Percentiles rank a stretch among this genome's conserved stretches.
phyloP scores from a whole-genome alignment of 2,113 vertebrate species.

The Xiphias gladius region DNA sequence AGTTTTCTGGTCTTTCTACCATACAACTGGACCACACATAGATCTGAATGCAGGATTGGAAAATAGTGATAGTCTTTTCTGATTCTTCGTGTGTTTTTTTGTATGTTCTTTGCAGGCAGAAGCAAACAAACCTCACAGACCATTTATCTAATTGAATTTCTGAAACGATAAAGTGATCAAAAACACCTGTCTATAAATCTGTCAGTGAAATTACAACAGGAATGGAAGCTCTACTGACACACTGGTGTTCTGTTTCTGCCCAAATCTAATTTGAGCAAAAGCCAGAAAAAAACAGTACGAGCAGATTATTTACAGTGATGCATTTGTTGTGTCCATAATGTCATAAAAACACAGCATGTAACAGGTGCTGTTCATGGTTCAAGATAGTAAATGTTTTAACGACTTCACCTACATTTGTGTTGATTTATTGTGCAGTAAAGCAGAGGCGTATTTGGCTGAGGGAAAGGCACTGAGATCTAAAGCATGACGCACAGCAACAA shows the following conservation, averaged over 20 bases:
- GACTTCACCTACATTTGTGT: constrained; percentile 33
- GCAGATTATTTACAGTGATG: constrained; percentile 76
- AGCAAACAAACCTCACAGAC: constrained; percentile 56
- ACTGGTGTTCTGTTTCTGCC: constrained; percentile 77
- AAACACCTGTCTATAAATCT: constrained; percentile 80
- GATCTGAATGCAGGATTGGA: neutral
- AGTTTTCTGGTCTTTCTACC: neutral
- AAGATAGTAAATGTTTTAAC: constrained; percentile 57
- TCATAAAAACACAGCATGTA: constrained; percentile 52
- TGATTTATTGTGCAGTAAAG: constrained; percentile 39
- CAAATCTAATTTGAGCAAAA: constrained; percentile 71
- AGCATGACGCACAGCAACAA: constrained; percentile 11
- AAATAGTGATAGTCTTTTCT: constrained; percentile 10
- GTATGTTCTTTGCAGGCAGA: constrained; percentile 1
- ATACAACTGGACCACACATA: neutral
- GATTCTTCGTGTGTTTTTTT: constrained; percentile 1
- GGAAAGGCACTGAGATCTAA: constrained; percentile 5
- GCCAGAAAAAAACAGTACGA: constrained; percentile 46
- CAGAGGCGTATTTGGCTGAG: neutral
- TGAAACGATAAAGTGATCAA: constrained; percentile 72
- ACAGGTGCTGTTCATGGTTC: constrained; percentile 59
- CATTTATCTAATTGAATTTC: constrained; percentile 78
- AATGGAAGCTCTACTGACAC: constrained; percentile 78
- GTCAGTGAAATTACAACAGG: constrained; percentile 68
- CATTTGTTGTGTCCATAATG: constrained; percentile 50